A percentile compares a stretch with the other conserved stretches of the same genome.
Evolutionary conservation across 2,113 vertebrate species (phyloP).

Genomic region (Lasiurus borealis): DNA sequence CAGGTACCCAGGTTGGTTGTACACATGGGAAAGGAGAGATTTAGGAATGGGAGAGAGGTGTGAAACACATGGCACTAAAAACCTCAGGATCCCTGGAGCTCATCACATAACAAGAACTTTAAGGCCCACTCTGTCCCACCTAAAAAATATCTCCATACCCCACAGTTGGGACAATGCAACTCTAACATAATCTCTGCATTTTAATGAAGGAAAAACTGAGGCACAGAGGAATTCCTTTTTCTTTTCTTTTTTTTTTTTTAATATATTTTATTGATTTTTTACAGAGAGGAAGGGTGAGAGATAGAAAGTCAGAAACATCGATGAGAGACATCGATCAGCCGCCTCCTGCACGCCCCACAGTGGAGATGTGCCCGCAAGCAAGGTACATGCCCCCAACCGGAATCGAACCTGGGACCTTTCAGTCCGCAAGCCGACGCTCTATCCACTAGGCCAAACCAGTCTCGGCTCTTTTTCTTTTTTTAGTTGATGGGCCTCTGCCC

Average conservation of each 20-base stretch:
- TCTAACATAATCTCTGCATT: neutral
- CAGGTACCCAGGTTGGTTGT: neutral
- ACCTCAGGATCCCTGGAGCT: neutral
- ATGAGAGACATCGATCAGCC: no score
- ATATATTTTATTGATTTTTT: no score
- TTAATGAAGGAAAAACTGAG: neutral
- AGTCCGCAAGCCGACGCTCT: no score
- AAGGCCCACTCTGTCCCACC: neutral
- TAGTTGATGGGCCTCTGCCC: neutral
- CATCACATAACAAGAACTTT: neutral
- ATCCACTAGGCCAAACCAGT: no score
- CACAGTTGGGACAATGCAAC: neutral
- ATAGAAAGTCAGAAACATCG: no score
- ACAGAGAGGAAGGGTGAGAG: no score
- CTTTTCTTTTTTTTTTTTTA: neutral
- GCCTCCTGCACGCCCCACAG: no score
- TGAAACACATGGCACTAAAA: neutral
- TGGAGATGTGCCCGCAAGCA: no score
- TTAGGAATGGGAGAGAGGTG: neutral
- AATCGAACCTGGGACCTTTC: no score
- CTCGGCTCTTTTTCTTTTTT: neutral
- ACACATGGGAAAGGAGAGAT: neutral
- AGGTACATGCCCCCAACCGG: no score
- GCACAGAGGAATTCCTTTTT: neutral
- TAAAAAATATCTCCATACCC: neutral